Evolutionary conservation across 2,797 vertebrate species (phyloP), one percentile per base, ranked within the genome.

Genomic region (Parambassis ranga): DNA sequence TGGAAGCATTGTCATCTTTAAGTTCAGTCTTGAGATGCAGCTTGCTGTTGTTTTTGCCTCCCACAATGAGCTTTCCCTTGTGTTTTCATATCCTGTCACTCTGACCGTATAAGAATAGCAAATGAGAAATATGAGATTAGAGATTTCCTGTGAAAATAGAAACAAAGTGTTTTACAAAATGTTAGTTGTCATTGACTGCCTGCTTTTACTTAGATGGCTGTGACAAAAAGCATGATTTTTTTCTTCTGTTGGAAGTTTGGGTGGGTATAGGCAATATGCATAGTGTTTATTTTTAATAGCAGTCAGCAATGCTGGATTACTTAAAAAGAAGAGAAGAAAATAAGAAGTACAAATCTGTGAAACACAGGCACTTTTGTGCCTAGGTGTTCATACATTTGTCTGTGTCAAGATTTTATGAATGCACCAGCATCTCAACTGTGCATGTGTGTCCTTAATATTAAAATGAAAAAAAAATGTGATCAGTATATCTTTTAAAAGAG

Each of bases 31-130:
- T 26, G 4, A 46, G 15, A 64, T 31, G 24, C 19, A 41, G 3
- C 14, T 14, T 10, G n/a, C 33, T 52, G 51, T 53, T 72, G 60
- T 49, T 49, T 57, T 31, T 49, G 30, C 52, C 41, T 65, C 23
- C 27, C 9, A 4, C 31, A n/a, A 28, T 26, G 32, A 43, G 31
- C 10, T 5, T 10, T 74, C 26, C 28, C 24, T 7, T 66, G 26
- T 63, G 19, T 31, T 50, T 55, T 19, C 5, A 1, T 47, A 19
- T 35, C 1, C 43, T 56, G 47, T 59, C 44, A 43, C 33, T 50
- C 16, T 44, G 24, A 30, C 20, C 31, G 33, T 37, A 48, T 22
- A 18, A 60, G 31, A 42, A 39, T 19, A 24, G 11, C 7, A 53
- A 32, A 36, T 49, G 22, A 2, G 48, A 43, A 52, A 30, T 30